These are phyloP conservation scores for Euura lappo DNA, from an alignment of 1,140 invertebrate species.

Conservation along the genomic window DNA sequence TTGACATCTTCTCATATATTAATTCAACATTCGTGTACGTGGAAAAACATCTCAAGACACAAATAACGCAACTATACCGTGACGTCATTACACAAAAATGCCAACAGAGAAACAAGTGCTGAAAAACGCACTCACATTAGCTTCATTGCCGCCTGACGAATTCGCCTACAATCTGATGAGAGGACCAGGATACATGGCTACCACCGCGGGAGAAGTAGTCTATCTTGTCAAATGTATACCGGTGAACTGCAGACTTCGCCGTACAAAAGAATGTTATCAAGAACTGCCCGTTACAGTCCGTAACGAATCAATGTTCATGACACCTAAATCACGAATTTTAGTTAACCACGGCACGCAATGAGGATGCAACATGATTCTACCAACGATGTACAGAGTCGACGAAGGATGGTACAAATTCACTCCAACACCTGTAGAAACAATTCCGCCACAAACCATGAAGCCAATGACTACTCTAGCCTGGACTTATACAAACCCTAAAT, in stretches of 20 bases:
- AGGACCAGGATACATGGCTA: constrained; percentile 23
- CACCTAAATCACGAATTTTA: constrained; percentile 6
- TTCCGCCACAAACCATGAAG: background rate
- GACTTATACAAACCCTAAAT: background rate
- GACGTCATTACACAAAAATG: constrained; percentile 25
- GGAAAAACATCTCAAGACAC: constrained; percentile 23
- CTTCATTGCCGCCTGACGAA: constrained; percentile 19
- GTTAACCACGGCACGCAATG: background rate
- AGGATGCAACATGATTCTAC: background rate
- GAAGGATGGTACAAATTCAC: constrained; percentile 3
- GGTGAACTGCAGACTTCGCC: constrained; percentile 3
- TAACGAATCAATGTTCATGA: constrained; percentile 14
- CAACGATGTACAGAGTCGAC: background rate
- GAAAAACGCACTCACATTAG: constrained; percentile 23
- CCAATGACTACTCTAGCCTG: constrained; percentile 1
- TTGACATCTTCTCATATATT: constrained; percentile 32
- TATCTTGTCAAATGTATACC: constrained; percentile 26
- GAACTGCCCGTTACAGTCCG: constrained; percentile 3
- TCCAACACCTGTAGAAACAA: background rate
- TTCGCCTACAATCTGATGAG: constrained; percentile 31
- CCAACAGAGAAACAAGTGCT: constrained; percentile 22
- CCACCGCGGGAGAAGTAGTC: constrained; percentile 23
- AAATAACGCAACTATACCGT: constrained; percentile 23
- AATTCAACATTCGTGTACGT: constrained; percentile 33
- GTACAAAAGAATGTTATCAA: constrained; percentile 10